phyloP scores from a whole-genome alignment of 2,113 vertebrate genomes.

The Otocyon megalotis region DNA sequence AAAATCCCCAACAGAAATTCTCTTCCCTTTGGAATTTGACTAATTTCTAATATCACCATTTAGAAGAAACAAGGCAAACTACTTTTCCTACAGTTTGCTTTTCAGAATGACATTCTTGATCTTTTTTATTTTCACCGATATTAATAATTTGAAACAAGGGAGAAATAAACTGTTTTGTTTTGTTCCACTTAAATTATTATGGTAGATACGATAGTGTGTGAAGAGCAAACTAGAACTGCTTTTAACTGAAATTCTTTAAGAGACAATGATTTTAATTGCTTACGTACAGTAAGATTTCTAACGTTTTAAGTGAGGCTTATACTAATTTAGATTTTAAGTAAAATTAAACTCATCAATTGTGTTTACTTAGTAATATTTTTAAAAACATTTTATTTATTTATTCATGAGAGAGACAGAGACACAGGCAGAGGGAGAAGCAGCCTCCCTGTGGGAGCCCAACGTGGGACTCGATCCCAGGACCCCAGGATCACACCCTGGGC shows the following conservation, averaged over 20 bases:
- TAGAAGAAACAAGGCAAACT: background rate
- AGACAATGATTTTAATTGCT: background rate
- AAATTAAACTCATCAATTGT: background rate
- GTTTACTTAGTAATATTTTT: constrained; percentile 20
- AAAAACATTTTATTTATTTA: background rate
- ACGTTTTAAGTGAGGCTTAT: background rate
- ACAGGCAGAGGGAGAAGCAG: no score
- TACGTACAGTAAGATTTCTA: background rate
- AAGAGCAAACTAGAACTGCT: background rate
- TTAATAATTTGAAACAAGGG: background rate
- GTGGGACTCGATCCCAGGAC: no score
- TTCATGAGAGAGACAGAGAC: no score
- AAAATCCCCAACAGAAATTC: background rate
- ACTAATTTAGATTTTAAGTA: constrained; percentile 10
- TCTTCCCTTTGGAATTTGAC: background rate
- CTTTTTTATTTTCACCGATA: constrained; percentile 1
- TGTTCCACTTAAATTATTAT: background rate
- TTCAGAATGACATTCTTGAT: background rate
- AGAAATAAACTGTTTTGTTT: background rate
- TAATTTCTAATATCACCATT: constrained; percentile 2
- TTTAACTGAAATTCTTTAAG: constrained; percentile 10
- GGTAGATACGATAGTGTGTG: background rate
- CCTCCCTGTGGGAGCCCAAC: no score
- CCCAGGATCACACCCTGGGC: no score
- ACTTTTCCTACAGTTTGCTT: background rate